Evolutionary conservation across 2,888 invertebrate species (phyloP).

Genomic region (Caenorhabditis auriculariae): DNA sequence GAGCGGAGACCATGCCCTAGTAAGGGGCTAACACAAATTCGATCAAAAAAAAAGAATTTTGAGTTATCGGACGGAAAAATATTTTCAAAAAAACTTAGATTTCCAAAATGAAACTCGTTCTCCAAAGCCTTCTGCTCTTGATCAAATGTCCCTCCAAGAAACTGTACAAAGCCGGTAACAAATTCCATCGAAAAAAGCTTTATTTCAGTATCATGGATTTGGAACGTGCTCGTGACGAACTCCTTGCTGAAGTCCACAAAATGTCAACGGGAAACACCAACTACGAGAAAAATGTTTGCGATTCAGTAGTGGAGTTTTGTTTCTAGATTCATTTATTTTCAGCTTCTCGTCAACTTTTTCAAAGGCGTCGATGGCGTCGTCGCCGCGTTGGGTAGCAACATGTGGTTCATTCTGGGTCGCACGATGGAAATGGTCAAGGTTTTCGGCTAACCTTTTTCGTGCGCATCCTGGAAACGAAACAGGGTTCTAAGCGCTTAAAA

Average conservation of each 20-base stretch:
- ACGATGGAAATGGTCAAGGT: conserved; percentile 82
- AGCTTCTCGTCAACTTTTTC: conserved; percentile 89
- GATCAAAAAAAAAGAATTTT: too few species aligned
- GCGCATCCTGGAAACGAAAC: neutral
- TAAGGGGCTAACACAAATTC: too few species aligned
- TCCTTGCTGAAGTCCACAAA: conserved; percentile 89
- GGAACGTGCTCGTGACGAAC: conserved; percentile 92
- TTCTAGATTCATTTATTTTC: conserved; percentile 12
- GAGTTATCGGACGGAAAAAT: neutral
- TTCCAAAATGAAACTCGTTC: neutral
- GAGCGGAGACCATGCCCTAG: too few species aligned
- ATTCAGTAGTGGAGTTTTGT: neutral
- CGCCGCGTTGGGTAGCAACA: conserved; percentile 68
- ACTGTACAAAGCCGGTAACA: too few species aligned
- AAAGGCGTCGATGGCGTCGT: conserved; percentile 90
- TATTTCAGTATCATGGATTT: conserved; percentile 83
- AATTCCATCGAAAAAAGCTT: too few species aligned
- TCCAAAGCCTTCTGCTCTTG: too few species aligned
- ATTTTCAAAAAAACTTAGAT: neutral
- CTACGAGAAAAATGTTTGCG: conserved; percentile 56
- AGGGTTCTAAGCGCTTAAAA: too few species aligned
- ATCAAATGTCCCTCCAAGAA: too few species aligned
- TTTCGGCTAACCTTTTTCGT: neutral
- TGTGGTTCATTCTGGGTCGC: conserved; percentile 83
- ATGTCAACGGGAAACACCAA: conserved; percentile 68